Conservation (phyloP, 2,797 vertebrate genomes). For the Rhynchonycteris naso region DNA sequence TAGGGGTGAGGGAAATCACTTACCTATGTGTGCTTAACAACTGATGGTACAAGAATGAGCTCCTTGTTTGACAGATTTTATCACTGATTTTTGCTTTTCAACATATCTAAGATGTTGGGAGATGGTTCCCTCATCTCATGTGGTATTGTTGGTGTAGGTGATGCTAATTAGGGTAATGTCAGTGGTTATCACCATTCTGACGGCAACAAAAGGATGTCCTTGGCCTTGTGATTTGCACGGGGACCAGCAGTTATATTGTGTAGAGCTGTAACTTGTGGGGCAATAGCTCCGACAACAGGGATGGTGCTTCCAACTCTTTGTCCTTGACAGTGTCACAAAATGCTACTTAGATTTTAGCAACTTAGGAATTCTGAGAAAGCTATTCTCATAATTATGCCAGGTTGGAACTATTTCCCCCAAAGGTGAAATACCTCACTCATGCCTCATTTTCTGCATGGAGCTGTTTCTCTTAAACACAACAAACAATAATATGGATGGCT, state of each 20-base stretch:
- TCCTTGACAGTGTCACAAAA: background rate
- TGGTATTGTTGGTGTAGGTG: background rate
- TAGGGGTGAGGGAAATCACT: background rate
- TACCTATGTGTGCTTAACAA: background rate
- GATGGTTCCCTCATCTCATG: background rate
- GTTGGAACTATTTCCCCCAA: background rate
- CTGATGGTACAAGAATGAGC: constrained; percentile 27
- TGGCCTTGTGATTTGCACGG: background rate
- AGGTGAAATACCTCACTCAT: background rate
- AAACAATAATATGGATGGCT: background rate
- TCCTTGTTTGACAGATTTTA: constrained; percentile 67
- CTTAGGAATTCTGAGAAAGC: constrained; percentile 33
- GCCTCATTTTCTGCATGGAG: constrained; percentile 15
- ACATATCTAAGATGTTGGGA: background rate
- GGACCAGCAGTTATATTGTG: background rate
- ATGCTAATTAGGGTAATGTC: background rate
- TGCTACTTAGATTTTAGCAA: background rate
- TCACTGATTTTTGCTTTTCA: background rate
- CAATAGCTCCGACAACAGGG: background rate
- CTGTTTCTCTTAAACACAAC: background rate
- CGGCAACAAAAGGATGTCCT: background rate
- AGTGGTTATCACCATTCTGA: background rate
- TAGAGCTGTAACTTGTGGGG: background rate
- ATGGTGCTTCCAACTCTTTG: background rate
- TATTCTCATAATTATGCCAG: background rate